Conservation (phyloP, 2,113 vertebrate genomes). For the Recurvirostra avosetta region DNA sequence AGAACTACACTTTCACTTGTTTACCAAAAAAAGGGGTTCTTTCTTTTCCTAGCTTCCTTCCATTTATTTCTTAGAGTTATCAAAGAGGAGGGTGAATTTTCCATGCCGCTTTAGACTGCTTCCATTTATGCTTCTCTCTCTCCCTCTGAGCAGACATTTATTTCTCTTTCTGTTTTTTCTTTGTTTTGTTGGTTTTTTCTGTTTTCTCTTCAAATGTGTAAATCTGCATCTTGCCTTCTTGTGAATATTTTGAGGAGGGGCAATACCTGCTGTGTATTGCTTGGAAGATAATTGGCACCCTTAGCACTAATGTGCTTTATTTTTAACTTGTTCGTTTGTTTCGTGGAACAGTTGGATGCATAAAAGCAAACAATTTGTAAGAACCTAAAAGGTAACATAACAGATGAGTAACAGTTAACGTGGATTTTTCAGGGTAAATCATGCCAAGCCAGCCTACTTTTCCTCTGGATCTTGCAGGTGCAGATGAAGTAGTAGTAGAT, state of each 20-base stretch:
- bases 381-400: background rate
- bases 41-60: background rate
- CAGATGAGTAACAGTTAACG: background rate
- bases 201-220: background rate
- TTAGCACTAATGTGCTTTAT: background rate
- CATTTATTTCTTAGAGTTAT: background rate
- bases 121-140: background rate
- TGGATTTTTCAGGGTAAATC: background rate
- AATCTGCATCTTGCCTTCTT: background rate
- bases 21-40: background rate
- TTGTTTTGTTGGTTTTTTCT: background rate
- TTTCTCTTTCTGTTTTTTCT: background rate
- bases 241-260: rapidly evolving
- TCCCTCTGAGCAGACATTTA: background rate
- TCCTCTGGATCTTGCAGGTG: background rate
- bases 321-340: background rate
- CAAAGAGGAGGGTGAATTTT: background rate
- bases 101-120: background rate
- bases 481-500: background rate
- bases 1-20: background rate
- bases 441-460: background rate
- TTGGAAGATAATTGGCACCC: background rate
- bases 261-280: background rate
- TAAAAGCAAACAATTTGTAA: background rate
- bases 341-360: background rate